Evolutionary conservation across 1,140 invertebrate species (phyloP).

Genomic region (Leptinotarsa defecta): DNA sequence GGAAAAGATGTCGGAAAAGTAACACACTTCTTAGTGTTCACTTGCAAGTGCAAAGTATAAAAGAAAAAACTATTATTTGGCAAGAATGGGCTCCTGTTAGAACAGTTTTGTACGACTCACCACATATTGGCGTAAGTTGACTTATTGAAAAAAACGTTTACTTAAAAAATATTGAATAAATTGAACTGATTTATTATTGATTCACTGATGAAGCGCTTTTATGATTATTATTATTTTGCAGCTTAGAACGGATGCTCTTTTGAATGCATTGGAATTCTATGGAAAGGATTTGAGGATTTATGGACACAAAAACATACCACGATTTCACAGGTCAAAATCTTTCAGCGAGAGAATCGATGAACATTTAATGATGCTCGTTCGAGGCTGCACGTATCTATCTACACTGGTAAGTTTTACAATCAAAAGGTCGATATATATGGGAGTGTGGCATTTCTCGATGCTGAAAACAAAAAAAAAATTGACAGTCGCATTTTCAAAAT

Average conservation of each 20-base stretch:
- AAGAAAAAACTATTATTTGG: slow-evolving; percentile 59
- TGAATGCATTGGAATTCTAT: slow-evolving; percentile 65
- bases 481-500: too few relatives aligned
- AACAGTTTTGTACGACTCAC: slow-evolving; percentile 70
- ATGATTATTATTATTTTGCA: slow-evolving; percentile 42
- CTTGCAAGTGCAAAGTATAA: slow-evolving; percentile 62
- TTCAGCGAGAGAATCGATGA: slow-evolving; percentile 72
- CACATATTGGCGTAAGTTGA: slow-evolving; percentile 62
- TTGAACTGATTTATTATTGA: neutral
- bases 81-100: slow-evolving; percentile 68
- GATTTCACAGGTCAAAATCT: slow-evolving; percentile 62
- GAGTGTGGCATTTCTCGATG: too few relatives aligned
- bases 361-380: slow-evolving; percentile 63
- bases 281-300: slow-evolving; percentile 62
- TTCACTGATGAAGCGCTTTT: neutral
- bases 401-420: slow-evolving; percentile 63
- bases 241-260: slow-evolving; percentile 58
- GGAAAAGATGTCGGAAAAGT: slow-evolving; percentile 61
- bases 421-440: neutral
- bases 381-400: slow-evolving; percentile 66
- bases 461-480: too few relatives aligned
- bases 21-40: slow-evolving; percentile 65
- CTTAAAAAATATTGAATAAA: slow-evolving; percentile 23
- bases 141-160: slow-evolving; percentile 22
- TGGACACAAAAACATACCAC: slow-evolving; percentile 68